Evolutionary conservation across 2,888 invertebrate genomes (phyloP).

Genomic region (Syritta pipiens): DNA sequence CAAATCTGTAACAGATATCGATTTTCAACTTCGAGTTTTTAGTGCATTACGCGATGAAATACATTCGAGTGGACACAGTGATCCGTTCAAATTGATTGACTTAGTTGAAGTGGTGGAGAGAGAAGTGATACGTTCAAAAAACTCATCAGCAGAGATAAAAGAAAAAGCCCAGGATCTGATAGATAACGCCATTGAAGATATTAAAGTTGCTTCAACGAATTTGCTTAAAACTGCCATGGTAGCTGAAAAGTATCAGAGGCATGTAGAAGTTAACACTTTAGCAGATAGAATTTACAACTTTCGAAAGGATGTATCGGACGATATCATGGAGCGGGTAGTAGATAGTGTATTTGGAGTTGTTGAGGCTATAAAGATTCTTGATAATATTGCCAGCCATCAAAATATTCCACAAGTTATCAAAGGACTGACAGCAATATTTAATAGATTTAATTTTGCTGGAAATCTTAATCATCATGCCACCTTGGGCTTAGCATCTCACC

Average conservation of each 20-base stretch:
- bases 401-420: slow-evolving; percentile 29
- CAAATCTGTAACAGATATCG: not conserved
- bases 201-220: not conserved
- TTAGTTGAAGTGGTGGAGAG: slow-evolving; percentile 13
- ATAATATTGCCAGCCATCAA: slow-evolving; percentile 26
- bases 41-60: slow-evolving; percentile 25
- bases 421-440: slow-evolving; percentile 26
- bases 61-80: not conserved
- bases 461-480: slow-evolving; percentile 31
- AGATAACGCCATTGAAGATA: not conserved
- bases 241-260: not conserved
- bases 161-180: not conserved
- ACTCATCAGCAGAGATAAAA: too few relatives aligned
- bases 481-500: not conserved
- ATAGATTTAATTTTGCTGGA: slow-evolving; percentile 21
- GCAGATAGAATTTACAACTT: slow-evolving; percentile 5
- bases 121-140: not conserved
- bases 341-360: slow-evolving; percentile 33
- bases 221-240: slow-evolving; percentile 28
- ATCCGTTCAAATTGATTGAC: slow-evolving; percentile 25
- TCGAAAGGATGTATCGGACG: slow-evolving; percentile 15
- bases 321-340: slow-evolving; percentile 21
- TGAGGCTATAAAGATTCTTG: slow-evolving; percentile 12
- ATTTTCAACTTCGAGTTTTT: not conserved
- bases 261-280: slow-evolving; percentile 11